Evolutionary conservation across 1,140 invertebrate genomes (phyloP).

Genomic region (Helicoverpa armigera): DNA sequence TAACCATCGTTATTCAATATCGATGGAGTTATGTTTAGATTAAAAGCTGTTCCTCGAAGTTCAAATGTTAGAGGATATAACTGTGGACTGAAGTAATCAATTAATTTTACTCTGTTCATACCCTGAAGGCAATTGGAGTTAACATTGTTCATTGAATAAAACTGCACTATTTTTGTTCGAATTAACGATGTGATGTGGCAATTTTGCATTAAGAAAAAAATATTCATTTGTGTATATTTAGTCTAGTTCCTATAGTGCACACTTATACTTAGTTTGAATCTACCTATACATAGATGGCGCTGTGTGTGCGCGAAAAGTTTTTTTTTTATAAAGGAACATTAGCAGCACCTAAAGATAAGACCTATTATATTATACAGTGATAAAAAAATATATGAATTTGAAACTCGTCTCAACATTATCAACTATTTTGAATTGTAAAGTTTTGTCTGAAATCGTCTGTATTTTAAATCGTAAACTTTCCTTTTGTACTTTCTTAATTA

Average conservation of each 20-base stretch:
- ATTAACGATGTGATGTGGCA: too few relatives aligned
- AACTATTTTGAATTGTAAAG: conserved; percentile 34
- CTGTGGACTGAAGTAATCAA: conserved; percentile 15
- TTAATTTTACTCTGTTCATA: conserved; percentile 8
- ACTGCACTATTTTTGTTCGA: background rate
- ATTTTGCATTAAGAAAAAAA: background rate
- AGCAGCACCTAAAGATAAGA: too few relatives aligned
- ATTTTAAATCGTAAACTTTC: conserved; percentile 30
- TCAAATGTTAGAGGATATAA: background rate
- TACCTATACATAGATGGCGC: too few relatives aligned
- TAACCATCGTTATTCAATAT: conserved; percentile 9
- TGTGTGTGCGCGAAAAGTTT: too few relatives aligned
- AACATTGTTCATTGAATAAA: background rate
- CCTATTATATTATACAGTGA: too few relatives aligned
- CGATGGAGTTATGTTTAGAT: conserved; percentile 24
- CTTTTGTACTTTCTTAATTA: conserved; percentile 39
- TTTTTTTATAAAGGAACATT: too few relatives aligned
- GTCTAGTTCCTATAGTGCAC: too few relatives aligned
- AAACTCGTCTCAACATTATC: background rate
- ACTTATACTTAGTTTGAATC: background rate
- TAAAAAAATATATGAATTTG: too few relatives aligned
- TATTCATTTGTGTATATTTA: too few relatives aligned
- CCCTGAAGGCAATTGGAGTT: conserved; percentile 1
- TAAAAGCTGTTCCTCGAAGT: background rate
- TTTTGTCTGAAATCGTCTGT: conserved; percentile 25